Conservation (phyloP, 2,113 vertebrate genomes). For the Nansenia antarctica region DNA sequence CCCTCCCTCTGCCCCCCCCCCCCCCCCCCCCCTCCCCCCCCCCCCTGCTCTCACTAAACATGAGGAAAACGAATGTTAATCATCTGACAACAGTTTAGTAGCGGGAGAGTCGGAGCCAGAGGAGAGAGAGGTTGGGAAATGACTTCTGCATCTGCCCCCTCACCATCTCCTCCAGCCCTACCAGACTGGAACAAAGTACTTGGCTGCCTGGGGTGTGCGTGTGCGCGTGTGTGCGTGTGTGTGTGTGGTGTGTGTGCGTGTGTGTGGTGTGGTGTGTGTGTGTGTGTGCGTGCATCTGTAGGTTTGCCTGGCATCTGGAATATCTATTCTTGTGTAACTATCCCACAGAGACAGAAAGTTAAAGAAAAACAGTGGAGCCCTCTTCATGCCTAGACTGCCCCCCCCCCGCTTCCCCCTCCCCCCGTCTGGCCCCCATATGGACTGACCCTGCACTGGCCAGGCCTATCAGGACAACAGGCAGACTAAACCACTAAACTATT, state of each 20-base stretch:
- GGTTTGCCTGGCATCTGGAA: background rate
- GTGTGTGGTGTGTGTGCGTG: conserved; percentile 11
- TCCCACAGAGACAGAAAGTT: conserved; percentile 14
- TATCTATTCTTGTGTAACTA: conserved; percentile 4
- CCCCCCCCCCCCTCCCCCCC: too few species aligned
- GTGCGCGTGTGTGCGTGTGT: conserved; percentile 21
- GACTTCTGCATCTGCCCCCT: conserved; percentile 49
- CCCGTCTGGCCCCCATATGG: background rate
- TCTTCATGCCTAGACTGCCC: background rate
- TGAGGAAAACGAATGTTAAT: conserved; percentile 28
- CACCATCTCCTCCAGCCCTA: conserved; percentile 6
- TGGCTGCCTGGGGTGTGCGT: background rate
- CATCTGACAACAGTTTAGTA: conserved; percentile 13
- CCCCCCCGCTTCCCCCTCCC: background rate
- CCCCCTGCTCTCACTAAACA: conserved; percentile 23
- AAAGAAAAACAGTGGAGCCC: background rate
- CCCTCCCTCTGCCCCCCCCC: too few species aligned
- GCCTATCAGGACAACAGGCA: background rate
- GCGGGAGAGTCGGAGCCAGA: conserved; percentile 37
- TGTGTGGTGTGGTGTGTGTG: background rate
- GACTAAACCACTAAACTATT: background rate
- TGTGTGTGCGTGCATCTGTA: background rate
- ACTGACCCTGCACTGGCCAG: background rate
- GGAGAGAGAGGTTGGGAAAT: conserved; percentile 46
- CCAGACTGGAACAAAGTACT: conserved; percentile 6